A percentile compares a stretch with the other conserved stretches of the same genome.
Conservation (phyloP, 2,797 vertebrate species). For the Glossophaga mutica region DNA sequence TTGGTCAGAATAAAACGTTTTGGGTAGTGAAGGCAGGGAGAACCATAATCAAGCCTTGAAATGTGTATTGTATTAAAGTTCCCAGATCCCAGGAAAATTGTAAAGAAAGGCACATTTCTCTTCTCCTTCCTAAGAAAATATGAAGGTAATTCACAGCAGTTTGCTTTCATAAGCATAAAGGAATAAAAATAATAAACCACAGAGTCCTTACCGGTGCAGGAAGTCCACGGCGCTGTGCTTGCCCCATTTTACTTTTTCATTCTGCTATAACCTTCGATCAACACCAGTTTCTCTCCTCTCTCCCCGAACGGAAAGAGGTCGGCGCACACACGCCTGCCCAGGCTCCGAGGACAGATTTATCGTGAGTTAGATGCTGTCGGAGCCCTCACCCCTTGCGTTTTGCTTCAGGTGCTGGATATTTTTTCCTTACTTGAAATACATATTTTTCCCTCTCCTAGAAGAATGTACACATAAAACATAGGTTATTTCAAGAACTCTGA, state of each 20-base stretch:
- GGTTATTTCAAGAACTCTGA: slow-evolving; percentile 59
- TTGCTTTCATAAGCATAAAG: slow-evolving; percentile 26
- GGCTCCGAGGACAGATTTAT: slow-evolving; percentile 77
- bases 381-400: slow-evolving; percentile 54
- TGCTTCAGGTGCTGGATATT: slow-evolving; percentile 70
- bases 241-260: slow-evolving; percentile 62
- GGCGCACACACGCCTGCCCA: slow-evolving; percentile 73
- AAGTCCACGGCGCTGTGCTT: slow-evolving; percentile 45
- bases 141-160: not conserved
- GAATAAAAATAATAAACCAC: slow-evolving; percentile 30
- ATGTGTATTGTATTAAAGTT: not conserved
- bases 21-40: not conserved
- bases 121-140: slow-evolving; percentile 44
- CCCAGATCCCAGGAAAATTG: not conserved
- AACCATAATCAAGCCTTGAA: not conserved
- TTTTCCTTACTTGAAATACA: slow-evolving; percentile 45
- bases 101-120: not conserved
- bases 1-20: not conserved
- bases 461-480: slow-evolving; percentile 61
- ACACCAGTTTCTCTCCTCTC: slow-evolving; percentile 61
- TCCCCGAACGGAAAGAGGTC: slow-evolving; percentile 68
- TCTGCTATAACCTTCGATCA: slow-evolving; percentile 66
- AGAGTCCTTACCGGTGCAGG: not conserved
- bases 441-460: slow-evolving; percentile 55
- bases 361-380: slow-evolving; percentile 67